Evolutionary conservation across 2,797 vertebrate species (phyloP).

Genomic region (Pseudocheirus occidentalis): DNA sequence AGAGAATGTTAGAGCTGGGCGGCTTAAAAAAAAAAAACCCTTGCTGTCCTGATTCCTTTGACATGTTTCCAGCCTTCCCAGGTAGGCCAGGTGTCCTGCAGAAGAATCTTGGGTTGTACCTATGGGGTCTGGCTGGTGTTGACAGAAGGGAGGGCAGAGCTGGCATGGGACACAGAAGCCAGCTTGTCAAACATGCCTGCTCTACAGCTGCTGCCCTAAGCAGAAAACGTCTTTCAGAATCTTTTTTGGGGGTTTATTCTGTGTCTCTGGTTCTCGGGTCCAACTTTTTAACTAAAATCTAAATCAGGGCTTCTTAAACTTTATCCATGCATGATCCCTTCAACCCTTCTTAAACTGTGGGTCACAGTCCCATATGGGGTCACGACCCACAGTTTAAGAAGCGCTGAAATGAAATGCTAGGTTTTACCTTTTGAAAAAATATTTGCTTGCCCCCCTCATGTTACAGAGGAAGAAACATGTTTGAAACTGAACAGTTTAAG

Average conservation of each 20-base stretch:
- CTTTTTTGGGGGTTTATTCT: conserved; percentile 88
- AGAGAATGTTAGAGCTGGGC: conserved; percentile 69
- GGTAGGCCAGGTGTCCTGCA: conserved; percentile 91
- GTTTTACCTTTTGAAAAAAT: conserved; percentile 72
- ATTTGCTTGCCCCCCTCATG: not conserved
- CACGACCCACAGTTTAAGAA: too few species aligned
- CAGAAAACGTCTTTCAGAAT: conserved; percentile 89
- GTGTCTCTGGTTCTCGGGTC: conserved; percentile 88
- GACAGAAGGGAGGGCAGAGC: conserved; percentile 82
- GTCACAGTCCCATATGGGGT: too few species aligned
- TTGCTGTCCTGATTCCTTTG: conserved; percentile 82
- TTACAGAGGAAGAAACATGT: not conserved
- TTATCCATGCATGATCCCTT: too few species aligned
- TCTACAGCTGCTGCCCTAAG: conserved; percentile 84
- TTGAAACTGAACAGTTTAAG: not conserved
- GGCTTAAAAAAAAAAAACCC: conserved; percentile 86
- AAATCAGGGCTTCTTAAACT: too few species aligned
- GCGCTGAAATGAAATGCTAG: conserved; percentile 87
- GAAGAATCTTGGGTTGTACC: conserved; percentile 90
- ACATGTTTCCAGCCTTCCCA: conserved; percentile 87
- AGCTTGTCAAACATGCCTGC: conserved; percentile 93
- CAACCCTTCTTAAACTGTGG: too few species aligned
- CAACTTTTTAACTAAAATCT: conserved; percentile 85
- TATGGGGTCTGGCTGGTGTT: conserved; percentile 86
- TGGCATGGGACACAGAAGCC: conserved; percentile 99